phyloP scores from a whole-genome alignment of 2,888 invertebrate genomes.

The Plagodis pulveraria region DNA sequence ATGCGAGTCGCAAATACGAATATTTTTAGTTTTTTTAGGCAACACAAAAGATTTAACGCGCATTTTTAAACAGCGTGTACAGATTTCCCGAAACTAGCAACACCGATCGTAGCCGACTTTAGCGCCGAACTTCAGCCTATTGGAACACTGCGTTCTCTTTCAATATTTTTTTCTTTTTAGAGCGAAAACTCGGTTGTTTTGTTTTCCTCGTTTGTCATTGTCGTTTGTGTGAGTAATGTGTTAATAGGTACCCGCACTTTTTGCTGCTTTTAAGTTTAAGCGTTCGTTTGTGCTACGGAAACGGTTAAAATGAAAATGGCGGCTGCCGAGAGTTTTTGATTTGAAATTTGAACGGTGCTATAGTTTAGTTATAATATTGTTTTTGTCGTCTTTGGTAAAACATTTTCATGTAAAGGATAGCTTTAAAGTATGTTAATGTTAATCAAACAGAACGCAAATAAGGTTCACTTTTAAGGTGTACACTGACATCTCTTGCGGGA shows the following conservation, averaged over 20 bases:
- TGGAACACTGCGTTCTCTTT: conserved; percentile 54
- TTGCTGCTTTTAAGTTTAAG: conserved; percentile 53
- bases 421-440: too few species aligned
- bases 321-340: conserved; percentile 42
- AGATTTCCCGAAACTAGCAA: conserved; percentile 31
- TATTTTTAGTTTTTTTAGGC: conserved; percentile 11
- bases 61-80: conserved; percentile 23
- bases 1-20: conserved; percentile 6
- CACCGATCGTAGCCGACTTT: conserved; percentile 48
- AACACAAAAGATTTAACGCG: conserved; percentile 27
- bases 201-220: conserved; percentile 58
- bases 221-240: conserved; percentile 61
- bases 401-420: too few species aligned
- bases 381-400: too few species aligned
- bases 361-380: conserved; percentile 29
- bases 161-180: conserved; percentile 47
- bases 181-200: conserved; percentile 46
- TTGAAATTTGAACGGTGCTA: conserved; percentile 32
- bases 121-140: conserved; percentile 52
- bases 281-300: conserved; percentile 52
- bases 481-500: too few species aligned
- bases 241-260: conserved; percentile 58
- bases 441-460: too few species aligned
- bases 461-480: too few species aligned
- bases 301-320: conserved; percentile 51